Evolutionary conservation across 35 echinoderm and acorn worm genomes (phyloP).

Genomic region (Nesometra sesokonis): DNA sequence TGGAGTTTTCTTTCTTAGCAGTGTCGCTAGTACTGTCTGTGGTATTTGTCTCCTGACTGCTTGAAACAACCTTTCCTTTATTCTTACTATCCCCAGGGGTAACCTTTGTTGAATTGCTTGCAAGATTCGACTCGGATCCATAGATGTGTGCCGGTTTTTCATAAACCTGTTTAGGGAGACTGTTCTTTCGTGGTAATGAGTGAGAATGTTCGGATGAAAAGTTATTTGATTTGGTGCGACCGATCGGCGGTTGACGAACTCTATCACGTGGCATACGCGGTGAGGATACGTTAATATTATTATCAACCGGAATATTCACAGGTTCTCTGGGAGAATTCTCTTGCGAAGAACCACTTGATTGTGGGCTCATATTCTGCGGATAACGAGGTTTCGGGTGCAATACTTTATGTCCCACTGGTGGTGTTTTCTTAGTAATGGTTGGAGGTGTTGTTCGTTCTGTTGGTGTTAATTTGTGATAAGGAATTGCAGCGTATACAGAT

Average conservation of each 20-base stretch:
- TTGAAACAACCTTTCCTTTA: slow-evolving; percentile 16
- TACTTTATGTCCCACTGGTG: slow-evolving; percentile 13
- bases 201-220: background rate
- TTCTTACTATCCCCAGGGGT: background rate
- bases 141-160: background rate
- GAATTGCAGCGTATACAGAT: slow-evolving; percentile 50
- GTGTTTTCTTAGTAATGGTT: slow-evolving; percentile 17
- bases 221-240: background rate
- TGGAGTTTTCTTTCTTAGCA: slow-evolving; percentile 69
- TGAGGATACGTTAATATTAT: background rate
- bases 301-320: background rate
- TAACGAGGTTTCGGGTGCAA: slow-evolving; percentile 46
- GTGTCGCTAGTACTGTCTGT: background rate
- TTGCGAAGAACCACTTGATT: background rate
- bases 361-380: background rate
- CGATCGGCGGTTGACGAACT: background rate
- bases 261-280: background rate
- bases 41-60: background rate
- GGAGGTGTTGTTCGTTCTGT: background rate
- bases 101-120: background rate
- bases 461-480: slow-evolving; percentile 21
- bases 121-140: background rate
- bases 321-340: background rate
- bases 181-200: background rate
- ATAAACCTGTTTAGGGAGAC: background rate